Evolutionary conservation across 2,888 invertebrate species (phyloP).

Genomic region (Cenopis cana): DNA sequence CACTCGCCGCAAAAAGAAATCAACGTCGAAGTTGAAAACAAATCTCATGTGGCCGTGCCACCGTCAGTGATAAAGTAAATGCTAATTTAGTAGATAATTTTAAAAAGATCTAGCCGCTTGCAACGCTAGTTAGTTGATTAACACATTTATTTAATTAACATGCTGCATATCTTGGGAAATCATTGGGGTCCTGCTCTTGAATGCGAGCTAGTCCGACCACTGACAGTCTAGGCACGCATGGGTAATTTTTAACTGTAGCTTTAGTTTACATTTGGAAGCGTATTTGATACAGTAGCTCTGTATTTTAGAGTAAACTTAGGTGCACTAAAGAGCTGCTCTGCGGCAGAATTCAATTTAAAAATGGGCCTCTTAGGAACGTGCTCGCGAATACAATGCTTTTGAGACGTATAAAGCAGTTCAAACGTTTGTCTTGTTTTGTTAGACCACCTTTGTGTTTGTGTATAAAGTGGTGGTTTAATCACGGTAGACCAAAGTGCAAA

Average conservation of each 20-base stretch:
- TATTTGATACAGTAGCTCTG: slow-evolving; percentile 25
- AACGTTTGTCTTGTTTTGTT: slow-evolving; percentile 25
- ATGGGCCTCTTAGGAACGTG: slow-evolving; percentile 33
- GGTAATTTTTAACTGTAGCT: slow-evolving; percentile 18
- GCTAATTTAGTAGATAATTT: slow-evolving; percentile 50
- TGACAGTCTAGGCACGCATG: slow-evolving; percentile 15
- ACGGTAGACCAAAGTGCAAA: neutral
- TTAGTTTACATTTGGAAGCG: slow-evolving; percentile 20
- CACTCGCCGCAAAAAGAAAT: slow-evolving; percentile 37
- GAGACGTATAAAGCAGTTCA: slow-evolving; percentile 26
- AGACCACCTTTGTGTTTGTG: neutral
- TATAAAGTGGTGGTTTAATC: neutral
- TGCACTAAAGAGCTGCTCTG: slow-evolving; percentile 35
- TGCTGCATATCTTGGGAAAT: slow-evolving; percentile 73
- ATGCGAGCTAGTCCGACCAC: slow-evolving; percentile 45
- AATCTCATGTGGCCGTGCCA: slow-evolving; percentile 38
- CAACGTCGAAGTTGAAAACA: slow-evolving; percentile 33
- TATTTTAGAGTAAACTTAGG: slow-evolving; percentile 34
- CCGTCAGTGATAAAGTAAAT: slow-evolving; percentile 46
- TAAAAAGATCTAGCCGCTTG: slow-evolving; percentile 51
- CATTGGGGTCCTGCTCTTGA: slow-evolving; percentile 55
- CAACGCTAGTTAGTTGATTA: slow-evolving; percentile 71
- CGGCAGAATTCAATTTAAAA: slow-evolving; percentile 39
- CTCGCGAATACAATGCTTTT: slow-evolving; percentile 27
- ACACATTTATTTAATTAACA: slow-evolving; percentile 77